A percentile compares a stretch with the other conserved stretches of the same genome.
Evolutionary conservation across 2,888 invertebrate species (phyloP).

Genomic region (Apodemia mormo): DNA sequence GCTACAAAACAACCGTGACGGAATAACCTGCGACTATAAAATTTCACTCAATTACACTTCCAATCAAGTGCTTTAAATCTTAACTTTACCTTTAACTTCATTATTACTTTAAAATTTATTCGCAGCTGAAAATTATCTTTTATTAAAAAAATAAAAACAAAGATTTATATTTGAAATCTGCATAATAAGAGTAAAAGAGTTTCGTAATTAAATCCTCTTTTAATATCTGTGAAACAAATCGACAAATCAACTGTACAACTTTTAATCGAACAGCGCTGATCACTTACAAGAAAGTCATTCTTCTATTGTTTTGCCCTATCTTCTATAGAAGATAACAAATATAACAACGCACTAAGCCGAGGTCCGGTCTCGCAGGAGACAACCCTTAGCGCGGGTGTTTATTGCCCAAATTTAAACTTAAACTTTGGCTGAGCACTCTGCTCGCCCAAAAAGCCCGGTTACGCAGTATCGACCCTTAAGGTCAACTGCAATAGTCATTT

Average conservation of each 20-base stretch:
- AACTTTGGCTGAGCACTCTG: no score
- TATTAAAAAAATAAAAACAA: background rate
- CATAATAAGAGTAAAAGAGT: background rate
- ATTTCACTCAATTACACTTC: conserved; percentile 11
- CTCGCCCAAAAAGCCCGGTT: no score
- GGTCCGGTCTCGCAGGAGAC: no score
- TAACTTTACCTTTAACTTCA: background rate
- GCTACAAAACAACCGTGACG: conserved; percentile 42
- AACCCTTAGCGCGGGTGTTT: no score
- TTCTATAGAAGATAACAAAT: background rate
- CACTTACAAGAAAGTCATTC: background rate
- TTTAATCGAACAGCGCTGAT: background rate
- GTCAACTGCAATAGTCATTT: no score
- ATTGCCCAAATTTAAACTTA: no score
- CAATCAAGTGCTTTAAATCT: background rate
- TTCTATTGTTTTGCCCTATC: background rate
- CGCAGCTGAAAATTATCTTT: background rate
- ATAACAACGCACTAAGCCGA: no score
- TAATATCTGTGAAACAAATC: background rate
- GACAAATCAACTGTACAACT: background rate
- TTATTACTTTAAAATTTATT: background rate
- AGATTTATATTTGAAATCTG: background rate
- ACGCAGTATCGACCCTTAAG: no score
- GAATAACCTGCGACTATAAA: conserved; percentile 11
- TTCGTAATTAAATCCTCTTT: background rate